Base-by-base conservation (phyloP, 2,888 invertebrate species). In the Nemapogon koenigi region DNA sequence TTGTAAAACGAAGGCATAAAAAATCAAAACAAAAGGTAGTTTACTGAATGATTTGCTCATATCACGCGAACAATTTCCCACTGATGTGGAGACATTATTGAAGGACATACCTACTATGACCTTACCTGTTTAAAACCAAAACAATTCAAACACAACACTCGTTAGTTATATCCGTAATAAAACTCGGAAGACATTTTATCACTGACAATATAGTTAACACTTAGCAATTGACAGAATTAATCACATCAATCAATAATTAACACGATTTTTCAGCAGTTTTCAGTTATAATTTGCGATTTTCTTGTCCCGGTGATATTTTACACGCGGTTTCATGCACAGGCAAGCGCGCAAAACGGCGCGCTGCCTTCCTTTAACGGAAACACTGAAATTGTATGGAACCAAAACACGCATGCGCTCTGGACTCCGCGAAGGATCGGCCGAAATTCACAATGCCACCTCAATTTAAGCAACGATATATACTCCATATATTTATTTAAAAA, bases 291-390 rank as follows among this genome's bases (percentile, higher is more conserved):
- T 26, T 25, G 3, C 14, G 16, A 15, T 13, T 35, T 26, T 13
- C 26, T 22, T 14, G 13, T 35, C 14, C 26, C 31, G 31, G 16
- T 35, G 35, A 25, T 6, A n/a, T 27, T n/a, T 4, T 27, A 13
- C 28, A 27, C 11, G 28, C 28, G 14, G 14, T 27, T 55, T 62
- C 62, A 54, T 62, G 55, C 81, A 81, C 81, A 62, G 81, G 72
- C 81, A 81, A 58, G 70, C 83, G 63, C 79, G 80, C 67, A 68
- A 80, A 50, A 75, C 76, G 61, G 78, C 83, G 58, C 80, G 81
- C 66, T 81, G 82, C 63, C 76, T 62, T 52, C 56, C 59, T 70
- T 61, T 63, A 59, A 72, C 66, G 69, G 65, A 64, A 59, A 53
- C 39, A 53, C 57, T 57, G 37, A 53, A 56, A 57, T 58, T 59